phyloP scores from a whole-genome alignment of 2,888 invertebrate genomes.

The Steinernema carpocapsae region DNA sequence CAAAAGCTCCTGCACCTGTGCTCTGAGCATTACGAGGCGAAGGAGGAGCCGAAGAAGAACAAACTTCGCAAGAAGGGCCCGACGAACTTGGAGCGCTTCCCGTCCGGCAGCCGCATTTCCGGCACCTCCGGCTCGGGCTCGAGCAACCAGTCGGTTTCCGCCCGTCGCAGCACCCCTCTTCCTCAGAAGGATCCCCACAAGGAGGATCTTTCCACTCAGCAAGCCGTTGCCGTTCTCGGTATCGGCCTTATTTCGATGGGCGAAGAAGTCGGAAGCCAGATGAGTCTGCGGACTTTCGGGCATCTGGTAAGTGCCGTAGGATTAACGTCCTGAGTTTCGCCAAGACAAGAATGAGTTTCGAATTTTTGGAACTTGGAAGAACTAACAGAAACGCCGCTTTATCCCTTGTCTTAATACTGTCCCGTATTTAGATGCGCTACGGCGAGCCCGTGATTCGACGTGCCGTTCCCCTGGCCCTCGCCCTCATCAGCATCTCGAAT shows the following conservation, averaged over 20 bases:
- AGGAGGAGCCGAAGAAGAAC: conserved; percentile 28
- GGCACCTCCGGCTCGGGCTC: not conserved
- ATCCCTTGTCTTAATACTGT: too few relatives aligned
- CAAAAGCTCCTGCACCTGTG: conserved; percentile 95
- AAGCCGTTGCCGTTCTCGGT: conserved; percentile 94
- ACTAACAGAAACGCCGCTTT: too few relatives aligned
- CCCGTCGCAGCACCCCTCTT: conserved; percentile 22
- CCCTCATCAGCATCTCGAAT: conserved; percentile 83
- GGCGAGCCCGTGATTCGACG: conserved; percentile 94
- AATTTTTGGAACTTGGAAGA: too few relatives aligned
- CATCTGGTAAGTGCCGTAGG: conserved; percentile 58
- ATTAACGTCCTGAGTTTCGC: too few relatives aligned
- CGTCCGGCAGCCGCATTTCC: not conserved
- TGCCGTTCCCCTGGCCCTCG: conserved; percentile 93
- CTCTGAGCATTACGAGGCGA: conserved; percentile 80
- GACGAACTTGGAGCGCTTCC: not conserved
- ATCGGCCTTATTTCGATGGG: conserved; percentile 97
- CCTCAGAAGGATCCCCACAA: not conserved
- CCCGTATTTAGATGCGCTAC: conserved; percentile 79
- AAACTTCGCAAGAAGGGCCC: conserved; percentile 37
- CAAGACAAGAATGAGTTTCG: too few relatives aligned
- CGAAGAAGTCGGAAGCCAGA: conserved; percentile 91
- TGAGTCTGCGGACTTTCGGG: conserved; percentile 65
- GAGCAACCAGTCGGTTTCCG: not conserved
- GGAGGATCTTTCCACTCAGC: conserved; percentile 74